Evolutionary conservation across 2,888 invertebrate genomes (phyloP), one percentile per base, ranked within the genome.

Genomic region (Erebia ligea): DNA sequence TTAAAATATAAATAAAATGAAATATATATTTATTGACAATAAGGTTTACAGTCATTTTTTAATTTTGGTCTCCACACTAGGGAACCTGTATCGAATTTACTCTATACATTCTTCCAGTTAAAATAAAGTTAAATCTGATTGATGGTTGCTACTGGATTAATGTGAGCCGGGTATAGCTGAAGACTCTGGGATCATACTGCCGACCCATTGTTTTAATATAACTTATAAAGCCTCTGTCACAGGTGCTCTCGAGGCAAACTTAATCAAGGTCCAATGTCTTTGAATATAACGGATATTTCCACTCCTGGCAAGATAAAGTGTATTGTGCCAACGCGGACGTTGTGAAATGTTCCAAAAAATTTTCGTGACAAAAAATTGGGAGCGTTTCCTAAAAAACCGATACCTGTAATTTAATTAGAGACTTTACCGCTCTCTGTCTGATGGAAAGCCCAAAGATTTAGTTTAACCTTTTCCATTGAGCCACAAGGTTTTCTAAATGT

Each of bases 131-230:
- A 34, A 34, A 2, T 34, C 34, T 34, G 34, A 34, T 34, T 34
- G 34, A 34, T 42, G 42, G 4, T 45, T 45, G 45, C 13, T 13
- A 13, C 45, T 50, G 15, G 50, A 50, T 15, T 50, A 19, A 54
- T 54, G 19, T 54, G 11, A 19, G 3, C 19, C 1, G 54, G 19
- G 19, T 3, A 10, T 54, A 25, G 6, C 17, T 64, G 21, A 25
- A 56, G 66, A 66, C 45, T 57, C 66, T 45, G 66, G 56, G 5
- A 45, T 57, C 57, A 56, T 19, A 45, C 56, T 57, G 42, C 52
- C 42, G 17, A 66, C 65, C 66, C 72, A 70, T 74, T 74, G 68
- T 72, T 72, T 73, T 73, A 75, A 73, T 73, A 72, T 69, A 73
- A 71, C 68, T 70, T 74, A 72, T 73, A 73, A 72, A 63, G 64